Evolutionary conservation across 2,888 invertebrate species (phyloP).

Genomic region (Dinocampus coccinellae): DNA sequence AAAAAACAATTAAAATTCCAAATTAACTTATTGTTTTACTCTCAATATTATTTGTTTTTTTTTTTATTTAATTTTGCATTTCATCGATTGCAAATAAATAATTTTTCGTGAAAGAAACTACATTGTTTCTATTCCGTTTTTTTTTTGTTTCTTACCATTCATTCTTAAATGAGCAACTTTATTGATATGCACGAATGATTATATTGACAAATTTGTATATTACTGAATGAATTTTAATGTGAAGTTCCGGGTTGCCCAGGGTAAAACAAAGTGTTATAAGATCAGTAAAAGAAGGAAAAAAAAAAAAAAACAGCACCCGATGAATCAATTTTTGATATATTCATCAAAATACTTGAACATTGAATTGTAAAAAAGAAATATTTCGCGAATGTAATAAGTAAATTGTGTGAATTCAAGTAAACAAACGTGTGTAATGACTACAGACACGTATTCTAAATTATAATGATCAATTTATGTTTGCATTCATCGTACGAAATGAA

Average conservation of each 20-base stretch:
- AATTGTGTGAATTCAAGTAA: not conserved
- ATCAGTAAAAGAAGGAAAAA: constrained; percentile 2
- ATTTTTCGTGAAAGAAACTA: constrained; percentile 22
- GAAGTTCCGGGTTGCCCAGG: constrained; percentile 38
- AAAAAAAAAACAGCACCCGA: constrained; percentile 29
- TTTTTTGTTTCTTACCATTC: constrained; percentile 22
- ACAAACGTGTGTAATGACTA: not conserved
- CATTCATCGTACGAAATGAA: constrained; percentile 43
- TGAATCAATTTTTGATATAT: constrained; percentile 27
- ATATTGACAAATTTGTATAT: constrained; percentile 32
- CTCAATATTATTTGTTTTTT: not conserved
- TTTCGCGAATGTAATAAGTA: constrained; percentile 12
- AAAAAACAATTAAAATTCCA: too few species aligned
- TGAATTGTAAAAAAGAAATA: constrained; percentile 12
- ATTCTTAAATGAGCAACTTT: constrained; percentile 26
- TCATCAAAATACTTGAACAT: constrained; percentile 15
- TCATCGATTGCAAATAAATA: constrained; percentile 15
- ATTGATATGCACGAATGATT: constrained; percentile 26
- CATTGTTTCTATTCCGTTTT: not conserved
- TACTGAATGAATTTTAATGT: constrained; percentile 27
- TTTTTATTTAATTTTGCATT: constrained; percentile 4
- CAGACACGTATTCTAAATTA: constrained; percentile 42
- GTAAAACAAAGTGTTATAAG: constrained; percentile 21
- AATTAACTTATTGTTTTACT: not conserved
- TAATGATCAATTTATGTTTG: constrained; percentile 42